These are phyloP conservation scores for Sarcophilus harrisii DNA, from an alignment of 2,797 vertebrate genomes.

Conservation along the genomic window DNA sequence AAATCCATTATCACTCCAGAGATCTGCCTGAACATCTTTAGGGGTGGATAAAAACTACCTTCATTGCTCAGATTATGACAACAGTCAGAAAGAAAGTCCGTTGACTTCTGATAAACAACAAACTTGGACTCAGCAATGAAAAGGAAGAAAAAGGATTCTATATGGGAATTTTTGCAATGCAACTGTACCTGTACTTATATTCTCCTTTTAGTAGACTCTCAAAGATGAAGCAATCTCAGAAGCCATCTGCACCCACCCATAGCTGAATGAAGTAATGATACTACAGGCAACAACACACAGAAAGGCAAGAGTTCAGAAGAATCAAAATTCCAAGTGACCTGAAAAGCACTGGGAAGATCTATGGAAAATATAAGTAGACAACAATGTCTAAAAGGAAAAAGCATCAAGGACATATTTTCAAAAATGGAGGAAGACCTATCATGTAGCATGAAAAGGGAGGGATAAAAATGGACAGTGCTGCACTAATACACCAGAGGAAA, in stretches of 20 bases:
- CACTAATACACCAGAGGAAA: neutral
- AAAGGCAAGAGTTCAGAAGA: neutral
- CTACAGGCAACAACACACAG: neutral
- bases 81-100: neutral
- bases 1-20: too few species aligned
- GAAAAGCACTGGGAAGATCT: neutral
- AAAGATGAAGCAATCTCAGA: neutral
- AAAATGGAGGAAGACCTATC: neutral
- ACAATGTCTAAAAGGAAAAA: neutral
- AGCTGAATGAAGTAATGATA: neutral
- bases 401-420: neutral
- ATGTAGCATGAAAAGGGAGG: neutral
- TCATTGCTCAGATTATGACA: neutral
- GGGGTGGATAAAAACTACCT: neutral
- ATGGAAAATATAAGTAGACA: neutral
- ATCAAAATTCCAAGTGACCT: neutral
- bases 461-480: neutral
- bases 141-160: neutral
- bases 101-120: neutral
- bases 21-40: too few species aligned
- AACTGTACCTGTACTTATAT: neutral
- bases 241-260: neutral
- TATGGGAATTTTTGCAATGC: neutral
- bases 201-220: neutral
- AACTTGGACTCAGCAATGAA: neutral